Percentiles rank a stretch among this genome's conserved stretches.
Evolutionary conservation across 2,888 invertebrate species (phyloP).

Genomic region (Drosophila buzzatii): DNA sequence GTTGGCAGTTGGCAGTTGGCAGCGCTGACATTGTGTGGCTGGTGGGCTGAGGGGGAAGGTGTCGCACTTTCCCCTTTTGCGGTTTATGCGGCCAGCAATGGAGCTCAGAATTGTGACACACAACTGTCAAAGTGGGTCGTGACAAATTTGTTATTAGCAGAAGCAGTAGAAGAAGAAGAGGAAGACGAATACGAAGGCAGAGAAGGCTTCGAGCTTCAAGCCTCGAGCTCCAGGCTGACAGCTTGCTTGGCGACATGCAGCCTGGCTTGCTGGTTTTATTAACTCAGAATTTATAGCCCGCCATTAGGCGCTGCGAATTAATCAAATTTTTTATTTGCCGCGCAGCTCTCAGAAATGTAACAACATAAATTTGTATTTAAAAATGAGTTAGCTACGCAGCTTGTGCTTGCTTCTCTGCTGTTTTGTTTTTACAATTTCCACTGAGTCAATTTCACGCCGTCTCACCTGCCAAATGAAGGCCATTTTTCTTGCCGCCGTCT

Average conservation of each 20-base stretch:
- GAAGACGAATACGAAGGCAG: constrained; percentile 11
- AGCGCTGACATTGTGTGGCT: constrained; percentile 46
- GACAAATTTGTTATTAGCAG: constrained; percentile 79
- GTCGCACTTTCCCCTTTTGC: constrained; percentile 18
- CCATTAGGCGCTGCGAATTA: constrained; percentile 81
- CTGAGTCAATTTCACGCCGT: constrained; percentile 71
- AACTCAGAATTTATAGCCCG: constrained; percentile 80
- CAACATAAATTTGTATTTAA: constrained; percentile 84
- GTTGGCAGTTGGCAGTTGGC: constrained; percentile 56
- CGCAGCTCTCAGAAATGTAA: constrained; percentile 46
- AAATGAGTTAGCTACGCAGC: constrained; percentile 80
- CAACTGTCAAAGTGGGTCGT: constrained; percentile 81
- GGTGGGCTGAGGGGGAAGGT: background rate
- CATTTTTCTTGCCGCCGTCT: constrained; percentile 69
- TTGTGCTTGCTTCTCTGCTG: constrained; percentile 13
- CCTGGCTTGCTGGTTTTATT: constrained; percentile 67
- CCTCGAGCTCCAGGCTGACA: constrained; percentile 36
- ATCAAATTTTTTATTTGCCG: constrained; percentile 72
- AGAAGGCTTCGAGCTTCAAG: constrained; percentile 16
- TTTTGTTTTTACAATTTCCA: constrained; percentile 7
- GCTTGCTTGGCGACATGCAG: constrained; percentile 26
- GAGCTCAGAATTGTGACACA: constrained; percentile 66
- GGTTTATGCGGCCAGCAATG: constrained; percentile 50
- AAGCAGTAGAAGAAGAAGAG: constrained; percentile 38
- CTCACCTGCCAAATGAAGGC: constrained; percentile 76